Evolutionary conservation across 2,888 invertebrate species (phyloP), one percentile per base, ranked within the genome.

Genomic region (Siphonodentalium dalli): DNA sequence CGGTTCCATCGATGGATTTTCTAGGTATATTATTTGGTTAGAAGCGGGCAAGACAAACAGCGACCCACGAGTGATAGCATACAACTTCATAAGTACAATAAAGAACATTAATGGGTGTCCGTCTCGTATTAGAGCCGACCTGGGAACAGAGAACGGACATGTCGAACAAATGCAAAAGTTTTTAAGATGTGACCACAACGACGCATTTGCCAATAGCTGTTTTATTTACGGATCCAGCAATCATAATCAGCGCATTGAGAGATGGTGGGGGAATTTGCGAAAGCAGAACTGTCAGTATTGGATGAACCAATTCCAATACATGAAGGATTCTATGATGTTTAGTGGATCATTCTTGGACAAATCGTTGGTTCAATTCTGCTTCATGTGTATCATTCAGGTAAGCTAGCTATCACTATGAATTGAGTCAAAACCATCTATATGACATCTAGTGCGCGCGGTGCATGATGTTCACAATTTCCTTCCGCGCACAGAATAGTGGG

Each of bases 1-100:
- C 40, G 57, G 57, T 1, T 52, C 47, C 15, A 48, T 57, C 13
- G 51, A 46, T 37, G 56, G 51, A 1, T 51, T 42, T 51, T 56
- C 56, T 2, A 35, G 56, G 7, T 11, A 20, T 11, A 20, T 47
- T 11, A 31, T 51, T 1, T 46, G 56, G 51, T 27, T 51, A n/a
- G 28, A 46, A 6, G 51, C 31, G 2, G 26, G 43, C 18, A 8
- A 20, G 4, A 44, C 47, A 21, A 52, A 37, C 20, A 52, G 35
- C 18, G 38, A 52, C 24, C 52, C 56, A 1, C 33, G 13, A 31
- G 34, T 56, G 2, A 43, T 52, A 11, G 51, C 23, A 18, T 56
- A 15, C 20, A 21, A 43, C 3, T 20, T 48, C 11, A 38, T 43
- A 3, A 18, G 29, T 3, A 23, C 6, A 9, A 18, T 47, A 9